A percentile compares a stretch with the other conserved stretches of the same genome.
phyloP scores from a whole-genome alignment of 2,797 vertebrate genomes.

The Myotis findleyi region DNA sequence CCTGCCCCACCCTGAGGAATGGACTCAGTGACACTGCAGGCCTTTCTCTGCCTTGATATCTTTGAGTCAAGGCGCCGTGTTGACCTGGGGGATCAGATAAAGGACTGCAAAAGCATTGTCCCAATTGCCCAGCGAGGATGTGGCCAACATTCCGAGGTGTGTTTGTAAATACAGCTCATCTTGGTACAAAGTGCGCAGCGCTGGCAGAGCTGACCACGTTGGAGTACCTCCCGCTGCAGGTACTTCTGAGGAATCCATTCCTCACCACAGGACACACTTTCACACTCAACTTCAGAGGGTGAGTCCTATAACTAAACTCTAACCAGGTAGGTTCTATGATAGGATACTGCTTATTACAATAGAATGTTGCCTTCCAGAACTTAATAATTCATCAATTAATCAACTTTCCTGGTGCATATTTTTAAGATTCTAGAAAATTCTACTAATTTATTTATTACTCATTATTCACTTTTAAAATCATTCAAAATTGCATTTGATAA shows the following conservation, averaged over 20 bases:
- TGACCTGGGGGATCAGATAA: conserved; percentile 79
- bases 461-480: conserved; percentile 24
- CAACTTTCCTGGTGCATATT: neutral
- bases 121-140: conserved; percentile 35
- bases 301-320: neutral
- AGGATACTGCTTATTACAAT: neutral
- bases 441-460: neutral
- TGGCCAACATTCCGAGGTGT: conserved; percentile 77
- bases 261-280: neutral
- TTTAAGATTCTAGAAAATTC: conserved; percentile 45
- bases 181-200: neutral
- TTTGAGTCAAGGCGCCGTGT: conserved; percentile 73
- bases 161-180: conserved; percentile 56
- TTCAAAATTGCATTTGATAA: neutral
- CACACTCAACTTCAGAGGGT: neutral
- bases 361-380: neutral
- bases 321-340: neutral
- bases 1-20: conserved; percentile 73
- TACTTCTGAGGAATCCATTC: neutral
- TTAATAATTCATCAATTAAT: neutral
- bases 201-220: neutral
- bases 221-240: neutral
- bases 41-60: conserved; percentile 72
- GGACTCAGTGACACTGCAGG: conserved; percentile 51
- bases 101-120: conserved; percentile 71